phyloP scores from a whole-genome alignment of 1,140 invertebrate genomes.

The Magallana angulata region DNA sequence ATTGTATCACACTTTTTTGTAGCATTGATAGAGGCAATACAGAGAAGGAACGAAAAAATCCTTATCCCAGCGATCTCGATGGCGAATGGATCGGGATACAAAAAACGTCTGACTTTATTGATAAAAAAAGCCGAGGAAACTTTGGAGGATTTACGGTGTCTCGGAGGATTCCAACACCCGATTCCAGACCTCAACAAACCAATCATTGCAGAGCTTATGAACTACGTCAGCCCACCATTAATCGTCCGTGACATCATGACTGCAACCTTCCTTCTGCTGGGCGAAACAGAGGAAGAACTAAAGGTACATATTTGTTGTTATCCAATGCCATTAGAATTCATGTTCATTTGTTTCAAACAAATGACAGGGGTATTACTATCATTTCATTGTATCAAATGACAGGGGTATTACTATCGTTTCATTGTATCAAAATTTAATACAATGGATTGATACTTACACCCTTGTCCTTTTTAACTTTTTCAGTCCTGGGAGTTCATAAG shows the following conservation, averaged over 20 bases:
- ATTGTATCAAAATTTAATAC: too few relatives aligned
- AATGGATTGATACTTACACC: too few relatives aligned
- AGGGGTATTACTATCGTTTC: too few relatives aligned
- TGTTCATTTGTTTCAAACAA: too few relatives aligned
- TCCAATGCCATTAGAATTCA: not conserved
- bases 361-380: too few relatives aligned
- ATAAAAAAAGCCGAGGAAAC: constrained; percentile 46
- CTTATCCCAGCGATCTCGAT: constrained; percentile 31
- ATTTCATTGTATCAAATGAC: too few relatives aligned
- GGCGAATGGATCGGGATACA: constrained; percentile 35
- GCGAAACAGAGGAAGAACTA: constrained; percentile 59
- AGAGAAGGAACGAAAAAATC: constrained; percentile 5
- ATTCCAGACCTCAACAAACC: constrained; percentile 47
- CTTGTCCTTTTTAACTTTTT: not conserved
- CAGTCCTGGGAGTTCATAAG: constrained; percentile 64
- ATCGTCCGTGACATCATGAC: constrained; percentile 64
- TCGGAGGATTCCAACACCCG: constrained; percentile 31
- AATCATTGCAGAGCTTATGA: constrained; percentile 65
- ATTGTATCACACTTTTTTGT: too few relatives aligned
- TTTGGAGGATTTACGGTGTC: constrained; percentile 23
- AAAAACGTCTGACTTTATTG: constrained; percentile 1
- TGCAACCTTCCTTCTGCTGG: constrained; percentile 63
- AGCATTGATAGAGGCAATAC: constrained; percentile 43
- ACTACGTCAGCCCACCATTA: constrained; percentile 63
- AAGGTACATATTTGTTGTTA: constrained; percentile 42